Base-by-base conservation (phyloP, 2,113 vertebrate genomes). In the Aleadryas rufinucha region DNA sequence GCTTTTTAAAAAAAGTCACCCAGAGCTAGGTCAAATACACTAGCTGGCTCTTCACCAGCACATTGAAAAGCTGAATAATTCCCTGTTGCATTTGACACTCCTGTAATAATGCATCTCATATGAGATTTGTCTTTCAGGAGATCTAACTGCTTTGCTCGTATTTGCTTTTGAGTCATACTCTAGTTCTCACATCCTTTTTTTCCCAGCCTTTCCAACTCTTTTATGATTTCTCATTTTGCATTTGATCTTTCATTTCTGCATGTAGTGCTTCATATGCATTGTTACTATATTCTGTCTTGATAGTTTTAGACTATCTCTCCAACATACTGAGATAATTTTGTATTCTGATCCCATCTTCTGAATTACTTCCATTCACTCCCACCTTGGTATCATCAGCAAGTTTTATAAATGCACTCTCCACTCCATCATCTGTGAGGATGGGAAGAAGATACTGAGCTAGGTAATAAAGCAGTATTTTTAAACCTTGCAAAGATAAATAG, bases 391-490 rank as follows among this genome's bases (percentile, higher is more conserved):
- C 91, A 93, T 69, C 74, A 5, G 2, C 77, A 94, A 84, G 91
- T 94, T 96, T 96, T 79, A 45, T 72, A 96, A 96, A 88, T 93
- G 84, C 61, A 39, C 49, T 93, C 28, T 89, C 53, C 76, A 87
- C 47, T 91, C 69, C 57, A 91, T 89, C 81, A 84, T 91, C 49
- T 85, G 77, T 47, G 53, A 95, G 54, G 63, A 94, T 13, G 11
- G 75, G 50, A 63, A 83, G 81, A 70, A 82, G 80, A 86, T 59
- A 93, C 68, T 44, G 50, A 89, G 39, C 24, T 80, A 94, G 75
- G 35, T 77, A 87, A 80, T 90, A 87, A 96, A 95, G 70, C 54
- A 83, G 68, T 85, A 19, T 59, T 91, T 94, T 94, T 52, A 93
- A 90, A 91, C 21, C 21, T 68, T 52, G 66, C 30, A 54, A 93